phyloP scores from a whole-genome alignment of 92 coral and sea anemone species.

The Epizoanthus fatuus region DNA sequence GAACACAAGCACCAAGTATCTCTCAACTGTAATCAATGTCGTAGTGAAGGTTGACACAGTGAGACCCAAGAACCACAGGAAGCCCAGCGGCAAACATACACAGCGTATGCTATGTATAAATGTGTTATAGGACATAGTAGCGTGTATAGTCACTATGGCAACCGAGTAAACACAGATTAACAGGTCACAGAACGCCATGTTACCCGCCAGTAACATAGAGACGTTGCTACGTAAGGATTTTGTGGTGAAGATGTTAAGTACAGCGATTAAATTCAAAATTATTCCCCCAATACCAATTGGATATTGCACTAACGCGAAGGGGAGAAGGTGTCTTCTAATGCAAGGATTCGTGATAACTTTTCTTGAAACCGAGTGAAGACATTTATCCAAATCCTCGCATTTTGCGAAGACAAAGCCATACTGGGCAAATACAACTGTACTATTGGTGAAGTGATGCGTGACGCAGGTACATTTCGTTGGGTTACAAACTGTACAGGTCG shows the following conservation, averaged over 20 bases:
- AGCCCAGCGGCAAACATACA: conserved; percentile 69
- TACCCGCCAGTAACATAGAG: neutral
- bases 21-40: conserved; percentile 67
- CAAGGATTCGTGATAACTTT: conserved; percentile 14
- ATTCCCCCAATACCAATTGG: conserved; percentile 2
- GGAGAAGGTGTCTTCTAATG: neutral
- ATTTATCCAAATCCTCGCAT: neutral
- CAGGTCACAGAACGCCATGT: conserved; percentile 18
- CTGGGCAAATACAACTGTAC: neutral
- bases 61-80: conserved; percentile 75
- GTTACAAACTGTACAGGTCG: neutral
- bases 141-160: neutral
- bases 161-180: conserved; percentile 9
- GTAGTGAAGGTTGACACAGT: conserved; percentile 64
- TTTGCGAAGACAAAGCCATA: neutral
- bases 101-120: conserved; percentile 21
- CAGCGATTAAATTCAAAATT: neutral
- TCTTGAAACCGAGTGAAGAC: neutral
- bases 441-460: neutral
- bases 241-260: neutral
- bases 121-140: conserved; percentile 36
- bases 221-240: neutral
- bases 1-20: conserved; percentile 72
- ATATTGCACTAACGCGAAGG: neutral
- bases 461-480: conserved; percentile 17